Conservation (phyloP, 2,888 invertebrate genomes). For the Blomia tropicalis region DNA sequence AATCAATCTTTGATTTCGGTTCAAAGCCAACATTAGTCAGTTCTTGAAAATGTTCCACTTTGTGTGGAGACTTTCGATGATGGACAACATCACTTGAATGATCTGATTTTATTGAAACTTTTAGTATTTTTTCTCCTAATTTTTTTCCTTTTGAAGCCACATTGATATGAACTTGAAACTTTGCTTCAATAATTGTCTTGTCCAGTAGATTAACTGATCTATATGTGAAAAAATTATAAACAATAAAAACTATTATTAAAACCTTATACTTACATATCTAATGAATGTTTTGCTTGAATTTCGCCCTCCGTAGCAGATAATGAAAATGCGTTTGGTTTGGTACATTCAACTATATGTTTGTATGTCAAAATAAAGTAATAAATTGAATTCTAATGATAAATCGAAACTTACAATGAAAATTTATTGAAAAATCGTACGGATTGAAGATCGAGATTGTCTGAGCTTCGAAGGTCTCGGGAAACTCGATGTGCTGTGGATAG, state of each 20-base stretch:
- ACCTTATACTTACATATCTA: conserved; percentile 16
- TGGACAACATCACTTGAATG: background rate
- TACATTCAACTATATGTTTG: conserved; percentile 15
- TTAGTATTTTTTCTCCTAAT: conserved; percentile 5
- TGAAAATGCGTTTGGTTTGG: conserved; percentile 9
- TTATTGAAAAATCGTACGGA: conserved; percentile 19
- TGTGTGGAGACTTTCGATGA: background rate
- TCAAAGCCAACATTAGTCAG: background rate
- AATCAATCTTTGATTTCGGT: background rate
- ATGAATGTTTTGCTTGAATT: background rate
- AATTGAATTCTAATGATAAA: background rate
- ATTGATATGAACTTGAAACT: background rate
- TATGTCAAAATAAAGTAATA: background rate
- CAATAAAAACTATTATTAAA: background rate
- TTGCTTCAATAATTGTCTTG: conserved; percentile 10
- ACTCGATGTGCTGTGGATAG: conserved; percentile 7
- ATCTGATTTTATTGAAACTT: background rate
- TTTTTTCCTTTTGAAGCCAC: background rate
- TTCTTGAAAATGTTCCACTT: background rate
- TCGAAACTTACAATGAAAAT: background rate
- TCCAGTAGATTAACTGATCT: conserved; percentile 4
- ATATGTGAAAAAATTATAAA: background rate
- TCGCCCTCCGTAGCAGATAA: conserved; percentile 3
- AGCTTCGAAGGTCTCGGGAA: background rate
- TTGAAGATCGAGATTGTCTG: conserved; percentile 7